phyloP scores from a whole-genome alignment of 2,888 invertebrate species.

The Heteropelma amictum region DNA sequence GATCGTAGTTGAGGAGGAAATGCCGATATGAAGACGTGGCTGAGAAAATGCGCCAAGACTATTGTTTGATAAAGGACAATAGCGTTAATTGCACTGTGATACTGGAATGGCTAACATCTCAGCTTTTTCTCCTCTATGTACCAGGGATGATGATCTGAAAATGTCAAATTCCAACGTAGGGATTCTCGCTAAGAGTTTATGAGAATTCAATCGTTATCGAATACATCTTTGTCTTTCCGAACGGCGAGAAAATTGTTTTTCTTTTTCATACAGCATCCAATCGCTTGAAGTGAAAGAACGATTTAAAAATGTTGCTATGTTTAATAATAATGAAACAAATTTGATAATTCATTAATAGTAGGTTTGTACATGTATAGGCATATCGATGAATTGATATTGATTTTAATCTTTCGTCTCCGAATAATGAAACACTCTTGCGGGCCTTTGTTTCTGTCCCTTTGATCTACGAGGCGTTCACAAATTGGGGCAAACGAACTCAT shows the following conservation, averaged over 20 bases:
- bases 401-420: no score
- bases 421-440: no score
- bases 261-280: not conserved
- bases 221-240: not conserved
- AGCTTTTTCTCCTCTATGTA: not conserved
- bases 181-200: constrained; percentile 17
- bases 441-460: no score
- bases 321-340: no score
- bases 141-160: constrained; percentile 1
- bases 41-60: constrained; percentile 9
- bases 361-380: no score
- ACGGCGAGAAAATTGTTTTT: not conserved
- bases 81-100: constrained; percentile 45
- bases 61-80: constrained; percentile 47
- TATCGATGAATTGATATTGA: no score
- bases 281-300: no score
- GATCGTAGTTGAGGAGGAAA: not conserved
- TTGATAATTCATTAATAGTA: no score
- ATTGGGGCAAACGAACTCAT: constrained; percentile 32
- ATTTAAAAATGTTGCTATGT: no score
- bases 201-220: constrained; percentile 20
- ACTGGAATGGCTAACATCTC: constrained; percentile 19
- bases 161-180: constrained; percentile 34
- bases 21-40: not conserved
- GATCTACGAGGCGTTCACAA: no score